Conservation (phyloP, 1,140 invertebrate species). For the Nilaparvata lugens region DNA sequence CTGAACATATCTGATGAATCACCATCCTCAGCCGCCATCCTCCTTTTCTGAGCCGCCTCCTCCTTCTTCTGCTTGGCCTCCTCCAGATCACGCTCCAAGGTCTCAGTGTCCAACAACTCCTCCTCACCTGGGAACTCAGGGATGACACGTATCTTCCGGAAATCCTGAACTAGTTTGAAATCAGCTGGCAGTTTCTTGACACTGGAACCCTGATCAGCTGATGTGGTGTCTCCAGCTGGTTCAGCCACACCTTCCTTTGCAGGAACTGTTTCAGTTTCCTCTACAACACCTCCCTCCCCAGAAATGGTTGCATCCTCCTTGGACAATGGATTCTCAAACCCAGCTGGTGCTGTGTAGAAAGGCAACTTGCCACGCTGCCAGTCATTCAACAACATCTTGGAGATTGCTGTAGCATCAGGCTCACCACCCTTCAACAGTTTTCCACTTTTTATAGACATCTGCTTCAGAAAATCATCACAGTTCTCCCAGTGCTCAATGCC, state of each 20-base stretch:
- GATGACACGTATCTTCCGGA: conserved; percentile 67
- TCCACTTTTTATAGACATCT: conserved; percentile 75
- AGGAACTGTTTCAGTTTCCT: conserved; percentile 29
- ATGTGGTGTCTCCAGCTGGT: conserved; percentile 1
- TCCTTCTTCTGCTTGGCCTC: conserved; percentile 27
- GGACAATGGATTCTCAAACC: conserved; percentile 50
- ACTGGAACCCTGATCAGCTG: conserved; percentile 9
- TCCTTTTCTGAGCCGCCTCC: conserved; percentile 23
- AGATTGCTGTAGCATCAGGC: conserved; percentile 77
- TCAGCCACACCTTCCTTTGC: background rate
- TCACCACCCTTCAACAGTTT: conserved; percentile 94
- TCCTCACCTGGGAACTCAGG: conserved; percentile 59
- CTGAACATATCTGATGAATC: conserved; percentile 41
- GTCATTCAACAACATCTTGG: conserved; percentile 96
- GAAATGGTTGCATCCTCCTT: background rate
- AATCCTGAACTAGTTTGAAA: conserved; percentile 59
- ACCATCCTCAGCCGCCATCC: conserved; percentile 25
- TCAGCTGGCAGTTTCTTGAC: conserved; percentile 15
- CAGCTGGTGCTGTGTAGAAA: conserved; percentile 81
- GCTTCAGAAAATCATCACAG: conserved; percentile 84
- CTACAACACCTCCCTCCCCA: conserved; percentile 23
- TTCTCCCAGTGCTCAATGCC: conserved; percentile 71
- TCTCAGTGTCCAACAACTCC: conserved; percentile 37
- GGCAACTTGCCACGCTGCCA: conserved; percentile 97
- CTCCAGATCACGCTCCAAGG: conserved; percentile 28